Evolutionary conservation across 2,797 vertebrate species (phyloP), one percentile per base, ranked within the genome.

Genomic region (Sparidentex hasta): DNA sequence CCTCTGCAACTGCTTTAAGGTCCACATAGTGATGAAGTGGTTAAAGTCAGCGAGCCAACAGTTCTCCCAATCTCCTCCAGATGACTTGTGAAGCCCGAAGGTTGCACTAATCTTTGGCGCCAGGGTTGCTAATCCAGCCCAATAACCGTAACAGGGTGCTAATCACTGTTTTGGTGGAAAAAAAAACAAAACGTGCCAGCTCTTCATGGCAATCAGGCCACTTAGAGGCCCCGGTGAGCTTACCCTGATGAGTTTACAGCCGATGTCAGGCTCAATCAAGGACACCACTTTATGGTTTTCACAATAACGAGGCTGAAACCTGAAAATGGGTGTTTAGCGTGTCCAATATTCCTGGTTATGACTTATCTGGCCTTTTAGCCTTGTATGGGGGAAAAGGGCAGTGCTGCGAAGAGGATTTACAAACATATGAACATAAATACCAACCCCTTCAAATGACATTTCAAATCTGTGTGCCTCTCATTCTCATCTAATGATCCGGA

Each of bases 231-330:
- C 67, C 29, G 1, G 51, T 64, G 59, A 83, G 74, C 48, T 83
- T 33, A 63, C 65, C 55, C 76, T 83, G 77, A 85, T 75, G 83
- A 87, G 82, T 89, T 91, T 88, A 87, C 75, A 87, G 71, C 74
- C 3, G 46, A 71, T 88, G 93, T 91, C 88, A 90, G 58, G 63
- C 73, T 78, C 87, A 93, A 88, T 91, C 81, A 87, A 65, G 20
- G 29, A 65, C 68, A 17, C 11, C 3, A 8, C 72, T 84, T 84
- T 78, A 76, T 66, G 65, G 17, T 63, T 85, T 84, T 82, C 33
- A 71, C 55, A 78, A 55, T 80, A 87, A 87, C 86, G 64, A 78
- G 68, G 56, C 72, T 61, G 27, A 83, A 87, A 70, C 43, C 55
- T 75, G 59, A 77, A 81, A 90, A 84, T 51, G 17, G 17, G 41